phyloP scores from a whole-genome alignment of 2,797 vertebrate genomes.

The Rhincodon typus region DNA sequence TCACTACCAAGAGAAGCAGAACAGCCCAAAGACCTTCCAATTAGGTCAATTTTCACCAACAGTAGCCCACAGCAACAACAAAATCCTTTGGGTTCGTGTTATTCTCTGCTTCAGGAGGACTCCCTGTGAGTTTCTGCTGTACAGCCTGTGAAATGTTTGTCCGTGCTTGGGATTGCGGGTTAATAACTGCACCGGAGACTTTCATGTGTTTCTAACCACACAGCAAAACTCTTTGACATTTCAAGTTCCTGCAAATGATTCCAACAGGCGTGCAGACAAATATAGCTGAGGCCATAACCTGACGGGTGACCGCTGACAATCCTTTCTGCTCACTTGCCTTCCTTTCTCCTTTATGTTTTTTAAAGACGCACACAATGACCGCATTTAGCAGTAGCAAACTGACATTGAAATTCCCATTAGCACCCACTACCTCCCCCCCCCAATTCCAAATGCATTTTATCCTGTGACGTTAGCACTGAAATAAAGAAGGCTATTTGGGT shows the following conservation, averaged over 20 bases:
- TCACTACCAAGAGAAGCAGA: neutral
- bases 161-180: neutral
- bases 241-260: neutral
- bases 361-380: conserved; percentile 11
- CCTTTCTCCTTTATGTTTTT: conserved; percentile 28
- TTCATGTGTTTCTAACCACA: neutral
- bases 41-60: neutral
- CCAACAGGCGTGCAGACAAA: neutral
- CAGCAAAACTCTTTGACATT: neutral
- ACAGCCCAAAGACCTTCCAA: neutral
- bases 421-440: conserved; percentile 45
- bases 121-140: neutral
- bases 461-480: conserved; percentile 60
- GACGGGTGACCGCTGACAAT: neutral
- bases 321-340: neutral
- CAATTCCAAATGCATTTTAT: conserved; percentile 62
- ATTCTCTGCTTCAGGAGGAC: neutral
- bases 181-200: neutral
- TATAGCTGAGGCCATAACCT: neutral
- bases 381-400: conserved; percentile 40
- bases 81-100: neutral
- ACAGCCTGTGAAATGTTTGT: neutral
- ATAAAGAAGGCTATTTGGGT: conserved; percentile 51
- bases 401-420: conserved; percentile 54
- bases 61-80: neutral